A percentile compares a stretch with the other conserved stretches of the same genome.
phyloP scores from a whole-genome alignment of 2,888 invertebrate species.

The Meiosimyza decipiens region DNA sequence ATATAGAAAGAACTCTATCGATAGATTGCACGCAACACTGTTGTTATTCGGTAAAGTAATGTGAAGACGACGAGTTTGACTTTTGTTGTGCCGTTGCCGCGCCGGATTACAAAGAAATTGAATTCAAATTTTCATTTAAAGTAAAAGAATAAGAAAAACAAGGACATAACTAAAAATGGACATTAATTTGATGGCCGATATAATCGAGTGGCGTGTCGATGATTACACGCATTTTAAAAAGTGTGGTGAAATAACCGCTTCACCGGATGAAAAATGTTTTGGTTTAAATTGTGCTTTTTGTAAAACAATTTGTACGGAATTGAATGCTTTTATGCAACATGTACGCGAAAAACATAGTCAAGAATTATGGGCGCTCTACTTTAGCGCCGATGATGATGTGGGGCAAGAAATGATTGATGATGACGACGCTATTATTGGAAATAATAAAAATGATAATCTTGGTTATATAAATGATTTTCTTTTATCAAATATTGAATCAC shows the following conservation, averaged over 20 bases:
- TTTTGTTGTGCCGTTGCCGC: too few species aligned
- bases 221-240: conserved; percentile 58
- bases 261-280: conserved; percentile 57
- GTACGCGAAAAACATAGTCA: conserved; percentile 54
- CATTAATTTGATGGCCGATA: conserved; percentile 21
- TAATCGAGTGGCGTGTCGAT: conserved; percentile 51
- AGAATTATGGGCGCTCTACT: conserved; percentile 55
- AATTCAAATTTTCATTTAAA: neutral
- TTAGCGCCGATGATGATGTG: conserved; percentile 35
- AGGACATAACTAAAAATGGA: neutral
- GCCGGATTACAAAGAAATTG: neutral
- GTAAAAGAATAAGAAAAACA: neutral
- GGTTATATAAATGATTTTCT: conserved; percentile 5
- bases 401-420: conserved; percentile 30
- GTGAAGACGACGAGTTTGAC: too few species aligned
- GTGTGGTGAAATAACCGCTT: conserved; percentile 60
- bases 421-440: conserved; percentile 27
- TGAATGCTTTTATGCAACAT: conserved; percentile 57
- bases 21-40: too few species aligned
- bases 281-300: conserved; percentile 60
- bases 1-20: too few species aligned
- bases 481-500: conserved; percentile 1
- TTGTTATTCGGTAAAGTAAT: too few species aligned
- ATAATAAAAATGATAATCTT: conserved; percentile 32
- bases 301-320: conserved; percentile 57